These are phyloP conservation scores for Caenorhabditis latens DNA, from an alignment of 1,140 invertebrate species.

Conservation along the genomic window DNA sequence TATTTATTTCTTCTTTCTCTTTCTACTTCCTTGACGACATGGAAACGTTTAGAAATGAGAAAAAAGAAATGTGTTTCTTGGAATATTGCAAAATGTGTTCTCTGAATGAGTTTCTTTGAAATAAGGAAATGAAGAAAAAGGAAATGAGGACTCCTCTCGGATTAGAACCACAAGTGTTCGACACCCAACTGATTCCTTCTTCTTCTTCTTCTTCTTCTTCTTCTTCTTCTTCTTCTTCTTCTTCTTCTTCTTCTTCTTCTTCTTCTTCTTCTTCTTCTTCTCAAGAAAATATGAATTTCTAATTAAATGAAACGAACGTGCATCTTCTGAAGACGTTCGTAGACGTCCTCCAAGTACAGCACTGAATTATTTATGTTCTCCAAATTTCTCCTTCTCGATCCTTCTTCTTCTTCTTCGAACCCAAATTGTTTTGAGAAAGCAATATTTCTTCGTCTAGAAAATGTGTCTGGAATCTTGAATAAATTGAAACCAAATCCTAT, in stretches of 20 bases:
- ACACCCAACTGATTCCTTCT: neutral
- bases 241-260: neutral
- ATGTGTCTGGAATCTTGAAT: neutral
- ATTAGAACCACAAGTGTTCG: conserved; percentile 25
- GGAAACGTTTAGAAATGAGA: neutral
- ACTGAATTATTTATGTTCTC: conserved; percentile 3
- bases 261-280: neutral
- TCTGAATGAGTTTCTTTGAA: conserved; percentile 22
- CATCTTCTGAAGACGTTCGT: neutral
- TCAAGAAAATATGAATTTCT: conserved; percentile 2
- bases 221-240: neutral
- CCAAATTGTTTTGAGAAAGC: neutral
- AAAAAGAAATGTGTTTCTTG: neutral
- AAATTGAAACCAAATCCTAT: neutral
- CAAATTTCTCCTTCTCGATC: neutral
- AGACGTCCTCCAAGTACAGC: neutral
- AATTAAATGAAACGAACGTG: neutral
- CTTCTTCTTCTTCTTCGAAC: neutral
- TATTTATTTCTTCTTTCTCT: neutral
- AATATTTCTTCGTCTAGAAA: neutral
- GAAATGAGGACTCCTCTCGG: conserved; percentile 8
- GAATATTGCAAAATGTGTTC: neutral
- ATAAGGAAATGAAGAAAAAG: neutral
- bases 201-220: neutral
- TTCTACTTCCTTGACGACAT: conserved; percentile 37